Percentiles rank a stretch among this genome's conserved stretches.
Conservation (phyloP, 2,797 vertebrate species). For the Micromesistius poutassou region DNA sequence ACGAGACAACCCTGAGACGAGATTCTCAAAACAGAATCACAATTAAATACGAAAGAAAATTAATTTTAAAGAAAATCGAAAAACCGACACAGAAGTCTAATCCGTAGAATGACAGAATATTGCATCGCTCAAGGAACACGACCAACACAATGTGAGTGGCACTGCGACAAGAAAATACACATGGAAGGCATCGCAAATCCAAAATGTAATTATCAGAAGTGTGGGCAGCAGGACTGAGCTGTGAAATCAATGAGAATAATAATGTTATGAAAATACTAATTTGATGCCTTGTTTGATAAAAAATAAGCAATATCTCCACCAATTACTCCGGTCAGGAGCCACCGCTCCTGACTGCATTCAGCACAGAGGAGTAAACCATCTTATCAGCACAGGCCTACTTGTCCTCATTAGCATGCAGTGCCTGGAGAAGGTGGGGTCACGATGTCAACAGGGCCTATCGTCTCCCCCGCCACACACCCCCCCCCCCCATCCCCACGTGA, state of each 20-base stretch:
- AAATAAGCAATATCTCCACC: not conserved
- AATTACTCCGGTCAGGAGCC: not conserved
- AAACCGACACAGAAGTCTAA: too few species aligned
- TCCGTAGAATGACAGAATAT: too few species aligned
- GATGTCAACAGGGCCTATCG: not conserved
- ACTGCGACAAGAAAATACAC: too few species aligned
- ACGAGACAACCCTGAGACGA: not conserved
- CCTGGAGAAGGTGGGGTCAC: not conserved
- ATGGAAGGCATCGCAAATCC: not conserved
- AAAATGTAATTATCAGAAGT: too few species aligned
- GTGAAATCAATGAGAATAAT: not conserved
- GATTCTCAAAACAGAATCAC: not conserved
- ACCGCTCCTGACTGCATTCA: not conserved
- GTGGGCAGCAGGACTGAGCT: too few species aligned
- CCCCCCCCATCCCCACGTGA: not conserved
- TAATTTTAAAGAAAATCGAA: too few species aligned
- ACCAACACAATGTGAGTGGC: too few species aligned
- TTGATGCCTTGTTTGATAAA: not conserved
- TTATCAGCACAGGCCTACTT: not conserved
- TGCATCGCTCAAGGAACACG: too few species aligned
- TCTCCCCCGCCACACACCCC: not conserved
- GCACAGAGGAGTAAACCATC: not conserved
- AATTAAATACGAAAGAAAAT: not conserved
- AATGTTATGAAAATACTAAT: not conserved
- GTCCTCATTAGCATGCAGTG: not conserved